Evolutionary conservation across 1,140 invertebrate genomes (phyloP).

Genomic region (Drosophila rhopaloa): DNA sequence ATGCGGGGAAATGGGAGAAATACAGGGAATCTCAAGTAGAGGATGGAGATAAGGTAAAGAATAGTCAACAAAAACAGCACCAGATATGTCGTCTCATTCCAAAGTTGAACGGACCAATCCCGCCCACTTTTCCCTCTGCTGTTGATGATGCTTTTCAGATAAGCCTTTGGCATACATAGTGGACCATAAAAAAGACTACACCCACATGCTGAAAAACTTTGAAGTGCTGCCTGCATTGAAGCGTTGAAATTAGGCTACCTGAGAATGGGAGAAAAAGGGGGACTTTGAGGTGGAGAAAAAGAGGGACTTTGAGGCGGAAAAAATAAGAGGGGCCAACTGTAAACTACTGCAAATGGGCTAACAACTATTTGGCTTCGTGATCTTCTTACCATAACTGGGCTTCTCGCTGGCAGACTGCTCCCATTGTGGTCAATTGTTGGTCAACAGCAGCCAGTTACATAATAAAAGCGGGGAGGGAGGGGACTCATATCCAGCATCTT

Average conservation of each 20-base stretch:
- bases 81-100: constrained; percentile 36
- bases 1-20: not conserved
- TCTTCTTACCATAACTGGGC: constrained; percentile 45
- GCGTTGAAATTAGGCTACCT: constrained; percentile 81
- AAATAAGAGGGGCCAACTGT: constrained; percentile 20
- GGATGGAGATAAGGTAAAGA: constrained; percentile 20
- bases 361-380: constrained; percentile 79
- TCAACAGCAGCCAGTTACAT: constrained; percentile 62
- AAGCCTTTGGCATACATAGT: constrained; percentile 51
- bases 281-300: not conserved
- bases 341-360: constrained; percentile 75
- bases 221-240: constrained; percentile 65
- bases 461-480: constrained; percentile 22
- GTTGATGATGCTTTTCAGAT: constrained; percentile 68
- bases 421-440: constrained; percentile 81
- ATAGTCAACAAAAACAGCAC: constrained; percentile 17
- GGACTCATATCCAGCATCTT: constrained; percentile 21
- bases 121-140: constrained; percentile 26
- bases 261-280: constrained; percentile 27
- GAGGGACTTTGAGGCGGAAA: not conserved
- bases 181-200: constrained; percentile 22
- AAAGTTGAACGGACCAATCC: constrained; percentile 14
- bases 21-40: constrained; percentile 7
- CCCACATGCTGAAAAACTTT: constrained; percentile 18
- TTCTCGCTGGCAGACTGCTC: constrained; percentile 47